Evolutionary conservation across 1,140 invertebrate genomes (phyloP).

Genomic region (Diprion similis): DNA sequence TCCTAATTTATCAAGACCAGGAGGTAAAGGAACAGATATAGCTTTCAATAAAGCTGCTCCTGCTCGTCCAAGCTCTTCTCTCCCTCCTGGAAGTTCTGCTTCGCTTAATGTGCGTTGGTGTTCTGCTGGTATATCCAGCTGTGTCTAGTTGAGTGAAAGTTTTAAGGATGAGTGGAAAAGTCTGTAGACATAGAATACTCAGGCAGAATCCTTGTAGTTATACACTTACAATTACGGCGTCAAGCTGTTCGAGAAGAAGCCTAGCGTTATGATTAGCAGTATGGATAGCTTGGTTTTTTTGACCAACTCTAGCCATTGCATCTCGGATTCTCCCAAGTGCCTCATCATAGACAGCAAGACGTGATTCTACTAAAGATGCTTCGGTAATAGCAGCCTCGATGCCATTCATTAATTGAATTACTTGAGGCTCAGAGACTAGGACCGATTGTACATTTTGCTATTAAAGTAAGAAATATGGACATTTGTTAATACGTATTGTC

Average conservation of each 20-base stretch:
- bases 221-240: constrained; percentile 78
- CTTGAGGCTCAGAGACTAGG: constrained; percentile 82
- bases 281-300: constrained; percentile 90
- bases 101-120: constrained; percentile 76
- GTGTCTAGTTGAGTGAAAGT: constrained; percentile 58
- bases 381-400: constrained; percentile 82
- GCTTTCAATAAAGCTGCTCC: constrained; percentile 82
- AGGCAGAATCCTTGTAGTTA: constrained; percentile 9
- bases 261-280: constrained; percentile 86
- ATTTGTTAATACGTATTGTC: constrained; percentile 14
- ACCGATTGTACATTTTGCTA: constrained; percentile 87
- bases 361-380: constrained; percentile 77
- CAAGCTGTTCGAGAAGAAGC: constrained; percentile 78
- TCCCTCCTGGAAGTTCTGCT: constrained; percentile 75
- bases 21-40: constrained; percentile 63
- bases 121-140: constrained; percentile 77
- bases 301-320: constrained; percentile 89
- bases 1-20: constrained; percentile 67
- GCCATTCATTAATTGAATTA: constrained; percentile 84
- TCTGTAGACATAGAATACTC: not conserved
- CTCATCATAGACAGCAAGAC: constrained; percentile 80
- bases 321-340: constrained; percentile 82
- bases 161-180: not conserved
- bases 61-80: constrained; percentile 79
- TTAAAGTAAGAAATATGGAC: constrained; percentile 31